Percentiles rank a stretch among this genome's conserved stretches.
These are phyloP conservation scores for Raja brachyura DNA, from an alignment of 2,113 vertebrate species.

Conservation along the genomic window DNA sequence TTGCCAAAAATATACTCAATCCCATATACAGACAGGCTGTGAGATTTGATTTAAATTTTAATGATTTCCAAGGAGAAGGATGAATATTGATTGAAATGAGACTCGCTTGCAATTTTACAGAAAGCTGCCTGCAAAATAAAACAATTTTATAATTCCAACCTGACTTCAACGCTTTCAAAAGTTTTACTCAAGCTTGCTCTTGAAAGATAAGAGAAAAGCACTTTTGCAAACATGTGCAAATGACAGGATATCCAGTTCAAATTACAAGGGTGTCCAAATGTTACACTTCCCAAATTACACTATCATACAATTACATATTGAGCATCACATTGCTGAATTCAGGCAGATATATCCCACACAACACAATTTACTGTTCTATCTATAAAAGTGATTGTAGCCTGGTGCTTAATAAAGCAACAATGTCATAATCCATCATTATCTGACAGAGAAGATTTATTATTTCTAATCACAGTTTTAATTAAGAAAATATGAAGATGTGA, in stretches of 20 bases:
- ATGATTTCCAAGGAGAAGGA: neutral
- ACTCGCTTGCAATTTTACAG: neutral
- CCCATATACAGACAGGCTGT: neutral
- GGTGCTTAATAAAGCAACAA: neutral
- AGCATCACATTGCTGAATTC: neutral
- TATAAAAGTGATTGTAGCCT: neutral
- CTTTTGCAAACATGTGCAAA: neutral
- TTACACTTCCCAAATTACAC: neutral
- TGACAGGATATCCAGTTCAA: neutral
- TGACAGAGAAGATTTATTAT: neutral
- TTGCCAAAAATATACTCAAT: neutral
- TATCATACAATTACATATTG: neutral
- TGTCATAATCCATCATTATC: neutral
- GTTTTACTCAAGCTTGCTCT: neutral
- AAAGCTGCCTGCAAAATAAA: neutral
- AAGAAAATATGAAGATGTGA: neutral
- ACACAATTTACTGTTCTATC: neutral
- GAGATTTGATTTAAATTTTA: neutral
- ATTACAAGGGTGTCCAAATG: neutral
- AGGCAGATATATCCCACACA: neutral
- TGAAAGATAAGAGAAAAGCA: neutral
- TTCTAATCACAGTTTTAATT: neutral
- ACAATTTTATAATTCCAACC: neutral
- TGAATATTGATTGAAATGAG: neutral
- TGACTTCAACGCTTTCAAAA: neutral